Percentiles rank a stretch among this genome's conserved stretches.
phyloP scores from a whole-genome alignment of 64 coral and sea anemone species.

The Dendronephthya gigantea region DNA sequence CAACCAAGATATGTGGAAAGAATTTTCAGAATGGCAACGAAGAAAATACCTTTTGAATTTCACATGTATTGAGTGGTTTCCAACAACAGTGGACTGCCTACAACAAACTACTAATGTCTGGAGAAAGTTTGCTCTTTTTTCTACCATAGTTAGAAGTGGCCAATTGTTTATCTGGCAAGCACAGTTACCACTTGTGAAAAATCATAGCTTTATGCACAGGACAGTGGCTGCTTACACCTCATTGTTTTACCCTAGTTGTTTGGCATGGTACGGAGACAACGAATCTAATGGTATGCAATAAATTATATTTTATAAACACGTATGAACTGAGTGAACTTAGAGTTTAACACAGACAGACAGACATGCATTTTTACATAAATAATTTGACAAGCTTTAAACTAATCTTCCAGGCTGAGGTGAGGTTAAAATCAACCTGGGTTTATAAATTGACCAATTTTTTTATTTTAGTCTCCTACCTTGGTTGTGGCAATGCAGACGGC shows the following conservation, averaged over 20 bases:
- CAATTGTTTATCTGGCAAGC: conserved; percentile 6
- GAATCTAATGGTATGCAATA: neutral
- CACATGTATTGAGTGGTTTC: conserved; percentile 9
- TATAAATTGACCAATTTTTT: no score
- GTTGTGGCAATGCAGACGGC: neutral
- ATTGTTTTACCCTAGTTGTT: neutral
- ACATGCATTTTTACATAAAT: no score
- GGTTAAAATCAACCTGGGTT: no score
- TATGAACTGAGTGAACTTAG: no score
- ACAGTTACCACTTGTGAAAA: neutral
- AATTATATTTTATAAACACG: no score
- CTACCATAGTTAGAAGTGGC: neutral
- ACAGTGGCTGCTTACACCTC: neutral
- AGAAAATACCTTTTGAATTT: conserved; percentile 7
- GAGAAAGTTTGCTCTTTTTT: neutral
- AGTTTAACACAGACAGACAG: no score
- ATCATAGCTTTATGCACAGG: neutral
- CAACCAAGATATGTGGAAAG: neutral
- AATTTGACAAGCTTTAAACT: no score
- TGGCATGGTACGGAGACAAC: neutral
- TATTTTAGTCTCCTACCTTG: neutral
- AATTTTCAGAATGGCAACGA: neutral
- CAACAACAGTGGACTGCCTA: neutral
- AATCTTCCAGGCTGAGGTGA: no score
- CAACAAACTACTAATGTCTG: neutral